Evolutionary conservation across 2,888 invertebrate species (phyloP).

Genomic region (Drosophila neutralis): DNA sequence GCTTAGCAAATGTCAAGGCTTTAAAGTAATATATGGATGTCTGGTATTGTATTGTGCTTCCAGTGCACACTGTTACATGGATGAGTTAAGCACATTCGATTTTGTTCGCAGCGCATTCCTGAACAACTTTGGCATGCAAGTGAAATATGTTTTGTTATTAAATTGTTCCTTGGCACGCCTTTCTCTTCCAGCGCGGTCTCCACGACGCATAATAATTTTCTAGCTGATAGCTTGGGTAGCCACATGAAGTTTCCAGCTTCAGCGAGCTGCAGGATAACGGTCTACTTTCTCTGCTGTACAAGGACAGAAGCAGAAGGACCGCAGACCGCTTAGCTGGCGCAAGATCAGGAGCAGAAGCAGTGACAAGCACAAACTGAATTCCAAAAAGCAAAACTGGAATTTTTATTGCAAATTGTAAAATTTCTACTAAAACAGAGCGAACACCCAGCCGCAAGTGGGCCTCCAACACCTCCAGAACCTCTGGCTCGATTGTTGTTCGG

Average conservation of each 20-base stretch:
- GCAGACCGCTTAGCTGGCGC: slow-evolving; percentile 30
- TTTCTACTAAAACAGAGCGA: slow-evolving; percentile 68
- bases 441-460: slow-evolving; percentile 25
- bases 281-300: slow-evolving; percentile 49
- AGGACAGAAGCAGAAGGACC: slow-evolving; percentile 25
- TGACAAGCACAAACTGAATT: slow-evolving; percentile 62
- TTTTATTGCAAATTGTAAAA: slow-evolving; percentile 80
- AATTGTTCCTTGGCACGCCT: slow-evolving; percentile 73
- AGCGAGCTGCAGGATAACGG: slow-evolving; percentile 21
- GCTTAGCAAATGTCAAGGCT: slow-evolving; percentile 66
- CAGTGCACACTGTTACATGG: slow-evolving; percentile 41
- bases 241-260: slow-evolving; percentile 22
- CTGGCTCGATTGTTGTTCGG: slow-evolving; percentile 36
- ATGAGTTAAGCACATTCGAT: slow-evolving; percentile 49
- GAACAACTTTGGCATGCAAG: slow-evolving; percentile 73
- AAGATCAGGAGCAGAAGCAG: slow-evolving; percentile 14
- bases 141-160: slow-evolving; percentile 80
- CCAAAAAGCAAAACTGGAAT: slow-evolving; percentile 77
- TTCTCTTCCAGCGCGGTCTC: slow-evolving; percentile 26
- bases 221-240: slow-evolving; percentile 60
- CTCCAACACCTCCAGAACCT: not conserved
- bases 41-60: not conserved
- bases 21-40: slow-evolving; percentile 53
- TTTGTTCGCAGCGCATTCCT: slow-evolving; percentile 64
- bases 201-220: slow-evolving; percentile 74